Evolutionary conservation across 2,797 vertebrate genomes (phyloP), one percentile per base, ranked within the genome.

Genomic region (Vultur gryphus): DNA sequence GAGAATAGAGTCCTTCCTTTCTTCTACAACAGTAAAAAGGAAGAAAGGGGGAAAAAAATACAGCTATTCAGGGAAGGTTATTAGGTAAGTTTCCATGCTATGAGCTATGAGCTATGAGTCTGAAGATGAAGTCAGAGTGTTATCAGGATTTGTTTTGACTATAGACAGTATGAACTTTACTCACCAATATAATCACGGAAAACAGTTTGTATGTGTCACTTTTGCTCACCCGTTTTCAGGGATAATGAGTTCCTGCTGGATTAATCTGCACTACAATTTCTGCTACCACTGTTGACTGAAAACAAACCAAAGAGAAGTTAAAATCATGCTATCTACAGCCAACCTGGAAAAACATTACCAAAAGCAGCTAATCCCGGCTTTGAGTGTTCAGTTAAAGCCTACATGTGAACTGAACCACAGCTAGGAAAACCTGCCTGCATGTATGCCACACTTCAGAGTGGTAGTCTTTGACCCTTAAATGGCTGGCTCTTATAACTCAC

Each of bases 91-190:
- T 95, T 80, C 57, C 31, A 51, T 83, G n/a, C 29, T 73, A 21
- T 7, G 24, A 54, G 21, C 48, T 55, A 37, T 37, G 37, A 37
- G 37, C 37, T 37, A 37, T 37, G 37, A 37, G 31, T 37, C 64
- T 89, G 46, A 73, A 89, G 24, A 54, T 65, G 73, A 91, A 95
- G 66, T 67, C 76, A 87, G 67, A 49, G 15, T 43, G 52, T 85
- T 90, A 92, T 84, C 54, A 85, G 67, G 16, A 66, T 87, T 93
- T 97, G 78, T 89, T 96, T 92, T 95, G 52, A 80, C 78, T 82
- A 46, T 21, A 97, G 67, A 79, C 55, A 59, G 17, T 46, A 67
- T 73, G 64, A 92, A 86, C 48, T 87, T 88, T 95, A 67, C 55
- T 90, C 59, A 61, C n/a, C 57, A 82, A 39, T 51, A 35, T 71